phyloP scores from a whole-genome alignment of 2,888 invertebrate genomes.

The Drosophila acutilabella region DNA sequence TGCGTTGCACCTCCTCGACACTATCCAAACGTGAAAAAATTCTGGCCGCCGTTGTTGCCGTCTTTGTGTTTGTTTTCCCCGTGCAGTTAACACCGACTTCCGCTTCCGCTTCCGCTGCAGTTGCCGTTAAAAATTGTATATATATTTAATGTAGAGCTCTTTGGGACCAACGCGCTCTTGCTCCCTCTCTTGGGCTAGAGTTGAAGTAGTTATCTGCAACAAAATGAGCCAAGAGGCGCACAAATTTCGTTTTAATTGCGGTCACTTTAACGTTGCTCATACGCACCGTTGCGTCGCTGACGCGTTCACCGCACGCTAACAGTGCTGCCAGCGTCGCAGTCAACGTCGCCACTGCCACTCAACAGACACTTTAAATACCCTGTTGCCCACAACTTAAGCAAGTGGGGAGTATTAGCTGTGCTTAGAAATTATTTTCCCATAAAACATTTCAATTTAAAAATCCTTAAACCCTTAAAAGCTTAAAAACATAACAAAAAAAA shows the following conservation, averaged over 20 bases:
- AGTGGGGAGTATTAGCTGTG: neutral
- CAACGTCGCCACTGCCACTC: conserved; percentile 19
- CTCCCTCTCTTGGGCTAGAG: neutral
- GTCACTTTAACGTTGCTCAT: conserved; percentile 66
- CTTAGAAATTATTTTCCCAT: neutral
- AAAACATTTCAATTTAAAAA: no score
- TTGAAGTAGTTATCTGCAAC: conserved; percentile 29
- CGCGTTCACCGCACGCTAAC: neutral
- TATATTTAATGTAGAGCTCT: conserved; percentile 10
- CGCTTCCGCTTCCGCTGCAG: neutral
- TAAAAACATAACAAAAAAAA: no score
- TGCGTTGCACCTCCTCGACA: conserved; percentile 83
- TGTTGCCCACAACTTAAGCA: neutral
- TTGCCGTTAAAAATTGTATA: neutral
- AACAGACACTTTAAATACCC: conserved; percentile 27
- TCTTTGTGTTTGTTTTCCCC: conserved; percentile 46
- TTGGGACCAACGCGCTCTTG: conserved; percentile 1
- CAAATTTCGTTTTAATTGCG: conserved; percentile 62
- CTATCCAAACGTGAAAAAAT: conserved; percentile 84
- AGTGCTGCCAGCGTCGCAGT: conserved; percentile 3
- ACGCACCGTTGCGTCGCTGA: conserved; percentile 46
- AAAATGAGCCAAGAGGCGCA: conserved; percentile 10
- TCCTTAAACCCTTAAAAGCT: no score
- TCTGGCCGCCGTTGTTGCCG: conserved; percentile 84
- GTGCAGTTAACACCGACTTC: conserved; percentile 28